Base-by-base conservation (phyloP, 2,888 invertebrate species). In the Apotomis betuletana region DNA sequence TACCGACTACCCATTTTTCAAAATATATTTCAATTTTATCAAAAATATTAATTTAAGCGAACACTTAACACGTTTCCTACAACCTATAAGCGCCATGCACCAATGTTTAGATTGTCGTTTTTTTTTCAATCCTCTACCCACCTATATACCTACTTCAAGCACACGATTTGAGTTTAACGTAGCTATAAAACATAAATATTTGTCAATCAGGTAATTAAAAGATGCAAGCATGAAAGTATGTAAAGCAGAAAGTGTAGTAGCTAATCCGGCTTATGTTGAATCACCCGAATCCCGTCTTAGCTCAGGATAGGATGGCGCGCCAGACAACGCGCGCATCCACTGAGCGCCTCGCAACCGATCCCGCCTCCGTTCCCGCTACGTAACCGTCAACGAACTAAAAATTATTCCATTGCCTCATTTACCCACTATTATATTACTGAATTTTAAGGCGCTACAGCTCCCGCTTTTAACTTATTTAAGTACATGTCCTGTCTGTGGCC, bases 361-460 rank as follows among this genome's bases (percentile, higher is more conserved):
- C 41, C 15, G 13, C 36, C 49, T 10, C 1, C 15, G 9, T 49
- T 38, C 69, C 51, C 51, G 27, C 57, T 44, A 38, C 41, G n/a
- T 36, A 69, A 51, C 69, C 69, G 27, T 51, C 63, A 12, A 44
- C 63, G 69, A 57, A 69, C 49, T 27, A 27, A 49, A 57, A 57
- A 58, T 6, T 13, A 9, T n/a, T 15, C 41, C 51, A 27, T 51
- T 51, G 57, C 41, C 51, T 62, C 69, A 55, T 62, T 54, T 62
- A 8, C 13, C 9, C 61, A 27, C 61, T 15, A 36, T 49, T 2
- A 62, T 57, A 10, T 58, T 55, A 38, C 55, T 49, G 13, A 38
- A 27, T 51, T 15, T 57, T 49, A 49, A 36, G 3, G 38, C 3
- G 49, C 27, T 46, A 46, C 54, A 36, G 27, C 65, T 57, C 10